phyloP scores from a whole-genome alignment of 2,888 invertebrate species.

The Torymus tubicola region DNA sequence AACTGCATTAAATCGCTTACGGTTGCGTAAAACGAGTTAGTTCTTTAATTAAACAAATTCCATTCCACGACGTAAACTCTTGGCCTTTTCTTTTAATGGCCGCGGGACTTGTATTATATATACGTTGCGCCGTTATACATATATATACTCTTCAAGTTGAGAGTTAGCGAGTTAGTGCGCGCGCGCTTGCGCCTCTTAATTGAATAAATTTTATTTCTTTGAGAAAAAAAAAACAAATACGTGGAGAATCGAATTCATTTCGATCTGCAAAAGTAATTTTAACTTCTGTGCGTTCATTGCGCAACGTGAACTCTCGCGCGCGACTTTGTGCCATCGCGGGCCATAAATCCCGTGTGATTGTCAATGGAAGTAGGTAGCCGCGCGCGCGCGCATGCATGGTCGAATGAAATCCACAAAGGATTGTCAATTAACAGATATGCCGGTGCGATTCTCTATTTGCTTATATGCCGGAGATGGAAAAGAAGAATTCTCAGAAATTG shows the following conservation, averaged over 20 bases:
- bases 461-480: no score
- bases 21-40: no score
- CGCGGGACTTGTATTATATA: no score
- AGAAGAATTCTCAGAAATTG: no score
- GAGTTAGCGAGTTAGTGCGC: no score
- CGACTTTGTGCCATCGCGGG: not conserved
- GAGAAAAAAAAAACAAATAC: not conserved
- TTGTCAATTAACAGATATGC: conserved; percentile 25
- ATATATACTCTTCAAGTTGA: no score
- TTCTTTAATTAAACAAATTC: no score
- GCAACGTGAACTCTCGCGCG: not conserved
- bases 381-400: no score
- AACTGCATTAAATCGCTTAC: no score
- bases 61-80: no score
- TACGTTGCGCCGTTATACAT: no score
- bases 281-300: conserved; percentile 20
- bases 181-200: conserved; percentile 23
- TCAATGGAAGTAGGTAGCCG: not conserved
- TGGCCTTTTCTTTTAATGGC: no score
- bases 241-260: not conserved
- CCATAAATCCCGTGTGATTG: conserved; percentile 12
- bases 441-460: conserved; percentile 4
- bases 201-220: not conserved
- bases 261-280: conserved; percentile 20
- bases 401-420: not conserved